Evolutionary conservation across 1,140 invertebrate species (phyloP).

Genomic region (Caenorhabditis briggsae): DNA sequence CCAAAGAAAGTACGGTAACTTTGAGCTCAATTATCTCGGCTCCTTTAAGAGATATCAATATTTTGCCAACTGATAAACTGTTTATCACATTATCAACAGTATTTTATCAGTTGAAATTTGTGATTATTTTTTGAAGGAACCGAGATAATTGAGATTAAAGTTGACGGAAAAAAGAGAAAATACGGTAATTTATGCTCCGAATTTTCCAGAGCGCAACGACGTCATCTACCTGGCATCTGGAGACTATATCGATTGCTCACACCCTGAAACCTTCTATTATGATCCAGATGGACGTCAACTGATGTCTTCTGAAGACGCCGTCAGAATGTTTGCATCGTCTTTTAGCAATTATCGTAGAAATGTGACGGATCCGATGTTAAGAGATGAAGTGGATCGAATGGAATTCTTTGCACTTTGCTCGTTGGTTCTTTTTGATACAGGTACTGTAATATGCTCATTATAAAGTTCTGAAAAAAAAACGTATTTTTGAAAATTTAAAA

Average conservation of each 20-base stretch:
- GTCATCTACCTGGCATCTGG: conserved; percentile 51
- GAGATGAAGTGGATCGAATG: conserved; percentile 38
- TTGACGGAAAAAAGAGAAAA: no score
- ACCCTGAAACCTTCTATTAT: conserved; percentile 58
- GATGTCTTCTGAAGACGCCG: conserved; percentile 60
- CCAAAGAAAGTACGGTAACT: no score
- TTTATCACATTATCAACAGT: no score
- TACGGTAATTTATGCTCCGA: no score
- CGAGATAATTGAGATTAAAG: no score
- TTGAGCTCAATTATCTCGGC: no score
- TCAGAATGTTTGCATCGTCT: conserved; percentile 53
- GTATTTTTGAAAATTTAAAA: no score
- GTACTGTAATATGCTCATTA: no score
- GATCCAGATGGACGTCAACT: conserved; percentile 48
- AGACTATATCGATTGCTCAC: conserved; percentile 55
- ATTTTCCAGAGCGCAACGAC: conserved; percentile 59
- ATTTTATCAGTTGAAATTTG: no score
- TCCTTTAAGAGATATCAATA: no score
- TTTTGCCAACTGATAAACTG: no score
- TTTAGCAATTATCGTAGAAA: conserved; percentile 54
- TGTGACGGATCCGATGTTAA: conserved; percentile 50
- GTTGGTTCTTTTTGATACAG: conserved; percentile 58
- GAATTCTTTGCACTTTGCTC: conserved; percentile 60
- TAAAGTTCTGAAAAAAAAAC: no score
- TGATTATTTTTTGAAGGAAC: neutral